Conservation (phyloP, 2,113 vertebrate species). For the Pao palembangensis region DNA sequence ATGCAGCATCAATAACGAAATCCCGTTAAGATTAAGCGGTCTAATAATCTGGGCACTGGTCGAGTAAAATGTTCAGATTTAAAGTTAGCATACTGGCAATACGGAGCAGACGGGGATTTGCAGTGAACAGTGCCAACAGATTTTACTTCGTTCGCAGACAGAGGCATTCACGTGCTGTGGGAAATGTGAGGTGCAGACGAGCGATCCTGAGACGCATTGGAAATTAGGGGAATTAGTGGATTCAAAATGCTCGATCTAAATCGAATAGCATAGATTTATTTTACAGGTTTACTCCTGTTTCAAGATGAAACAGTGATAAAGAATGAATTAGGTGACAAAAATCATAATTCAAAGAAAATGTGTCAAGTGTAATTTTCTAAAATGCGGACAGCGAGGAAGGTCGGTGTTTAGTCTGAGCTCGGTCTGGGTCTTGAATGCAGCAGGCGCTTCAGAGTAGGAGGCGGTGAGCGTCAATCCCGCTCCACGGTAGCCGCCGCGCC, state of each 20-base stretch:
- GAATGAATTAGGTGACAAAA: too few species aligned
- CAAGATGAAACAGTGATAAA: too few species aligned
- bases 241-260: too few species aligned
- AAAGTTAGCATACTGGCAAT: background rate
- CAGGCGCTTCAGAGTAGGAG: conserved; percentile 39
- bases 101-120: conserved; percentile 23
- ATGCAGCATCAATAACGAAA: background rate
- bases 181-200: background rate
- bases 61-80: too few species aligned
- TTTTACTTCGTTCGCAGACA: conserved; percentile 7
- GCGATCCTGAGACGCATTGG: too few species aligned
- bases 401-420: conserved; percentile 19
- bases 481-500: background rate
- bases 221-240: too few species aligned
- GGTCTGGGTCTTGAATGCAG: conserved; percentile 38
- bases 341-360: too few species aligned
- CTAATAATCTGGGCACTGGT: too few species aligned
- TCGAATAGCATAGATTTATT: too few species aligned
- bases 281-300: too few species aligned
- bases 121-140: conserved; percentile 29
- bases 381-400: background rate
- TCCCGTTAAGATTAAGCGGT: too few species aligned
- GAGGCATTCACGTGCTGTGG: conserved; percentile 38
- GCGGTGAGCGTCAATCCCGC: conserved; percentile 62
- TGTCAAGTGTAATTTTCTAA: background rate